Base-by-base conservation (phyloP, 2,797 vertebrate species). In the Acridotheres tristis region DNA sequence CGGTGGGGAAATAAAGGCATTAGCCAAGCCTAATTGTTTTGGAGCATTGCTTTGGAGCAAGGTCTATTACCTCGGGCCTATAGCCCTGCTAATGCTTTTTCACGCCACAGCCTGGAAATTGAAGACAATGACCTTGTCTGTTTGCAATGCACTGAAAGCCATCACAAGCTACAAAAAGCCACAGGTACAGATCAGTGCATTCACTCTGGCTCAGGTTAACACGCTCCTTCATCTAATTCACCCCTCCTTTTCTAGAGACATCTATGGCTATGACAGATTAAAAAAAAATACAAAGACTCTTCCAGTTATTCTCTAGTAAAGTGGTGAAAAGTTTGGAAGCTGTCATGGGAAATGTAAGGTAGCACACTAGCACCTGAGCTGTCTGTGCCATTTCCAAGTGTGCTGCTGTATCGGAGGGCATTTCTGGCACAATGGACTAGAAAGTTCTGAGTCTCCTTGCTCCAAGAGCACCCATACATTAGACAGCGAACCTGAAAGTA, bases 381-480 rank as follows among this genome's bases (percentile, higher is more conserved):
- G 69, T 18, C 11, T 11, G 11, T 25, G 26, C 13, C 11, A 1
- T 36, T 69, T 62, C 68, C 36, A 48, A 47, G 30, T 0, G 13
- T 20, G 48, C 74, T 81, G 10, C 51, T 45, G 26, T 14, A 29
- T 42, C 0, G 3, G 22, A 32, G n/a, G 20, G 12, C 34, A 23
- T 2, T 17, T 47, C 12, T 69, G 63, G 51, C 68, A 73, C 40
- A 53, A 19, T 1, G 29, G 16, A 40, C 20, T 29, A 36, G 17
- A 34, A n/a, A 45, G 10, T 9, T 50, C 17, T 50, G 15, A 4
- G 40, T 20, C 15, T 42, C 25, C 0, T 0, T 38, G 36, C 45
- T 40, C 17, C 1, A 58, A 62, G 11, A 71, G 36, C 27, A 47
- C 34, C 43, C 3, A 0, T 7, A 9, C 0, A 1, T 16, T 11